Percentiles rank a stretch among this genome's conserved stretches.
phyloP scores from a whole-genome alignment of 1,140 invertebrate species.

The Asbolus verrucosus region DNA sequence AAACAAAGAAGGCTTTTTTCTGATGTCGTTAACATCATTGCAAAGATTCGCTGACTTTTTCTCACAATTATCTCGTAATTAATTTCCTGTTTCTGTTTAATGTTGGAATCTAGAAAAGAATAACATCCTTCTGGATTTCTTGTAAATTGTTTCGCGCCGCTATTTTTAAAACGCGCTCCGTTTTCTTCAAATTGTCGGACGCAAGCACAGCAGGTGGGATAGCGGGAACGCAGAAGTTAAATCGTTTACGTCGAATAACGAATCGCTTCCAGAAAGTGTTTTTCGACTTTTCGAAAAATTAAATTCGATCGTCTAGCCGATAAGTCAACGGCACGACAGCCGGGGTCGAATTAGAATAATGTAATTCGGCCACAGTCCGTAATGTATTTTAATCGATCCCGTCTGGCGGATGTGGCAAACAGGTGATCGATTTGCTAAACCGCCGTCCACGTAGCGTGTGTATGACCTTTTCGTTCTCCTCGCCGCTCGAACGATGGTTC shows the following conservation, averaged over 20 bases:
- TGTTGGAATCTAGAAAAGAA: too few relatives aligned
- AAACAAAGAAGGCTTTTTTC: too few relatives aligned
- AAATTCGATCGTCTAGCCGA: neutral
- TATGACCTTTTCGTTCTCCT: constrained; percentile 21
- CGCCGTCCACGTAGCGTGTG: constrained; percentile 1
- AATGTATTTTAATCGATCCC: constrained; percentile 36
- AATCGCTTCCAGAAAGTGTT: too few relatives aligned
- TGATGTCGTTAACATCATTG: too few relatives aligned
- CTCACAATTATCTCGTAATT: constrained; percentile 19
- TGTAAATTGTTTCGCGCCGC: too few relatives aligned
- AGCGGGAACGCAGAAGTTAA: too few relatives aligned
- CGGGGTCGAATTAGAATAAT: constrained; percentile 37
- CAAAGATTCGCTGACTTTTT: constrained; percentile 20
- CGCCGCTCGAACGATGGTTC: constrained; percentile 2
- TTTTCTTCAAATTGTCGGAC: too few relatives aligned
- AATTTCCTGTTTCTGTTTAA: constrained; percentile 26
- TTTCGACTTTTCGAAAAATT: too few relatives aligned
- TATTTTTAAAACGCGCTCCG: too few relatives aligned
- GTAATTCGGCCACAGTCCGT: constrained; percentile 32
- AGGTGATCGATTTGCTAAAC: constrained; percentile 42
- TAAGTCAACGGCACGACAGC: constrained; percentile 15
- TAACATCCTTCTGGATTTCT: too few relatives aligned
- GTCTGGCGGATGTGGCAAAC: constrained; percentile 43
- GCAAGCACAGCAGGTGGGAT: too few relatives aligned
- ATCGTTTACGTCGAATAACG: too few relatives aligned